Evolutionary conservation across 2,888 invertebrate genomes (phyloP), one percentile per base, ranked within the genome.

Genomic region (Dolichopus griseipennis): DNA sequence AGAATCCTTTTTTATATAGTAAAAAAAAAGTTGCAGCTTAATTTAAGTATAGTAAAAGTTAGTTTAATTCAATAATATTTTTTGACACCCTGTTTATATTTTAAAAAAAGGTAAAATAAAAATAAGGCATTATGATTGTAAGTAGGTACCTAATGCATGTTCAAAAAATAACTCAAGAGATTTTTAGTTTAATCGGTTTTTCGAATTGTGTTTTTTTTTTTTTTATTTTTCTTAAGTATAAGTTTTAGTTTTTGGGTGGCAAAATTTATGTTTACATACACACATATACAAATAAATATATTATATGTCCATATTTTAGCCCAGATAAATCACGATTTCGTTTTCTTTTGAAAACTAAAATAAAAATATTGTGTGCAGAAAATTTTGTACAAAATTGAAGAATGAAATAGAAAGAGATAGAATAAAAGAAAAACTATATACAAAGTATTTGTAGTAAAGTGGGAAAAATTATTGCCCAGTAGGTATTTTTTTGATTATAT

Each of bases 271-370:
- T 27, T 27, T n/a, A n/a, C 27, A 27, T 27, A 27, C 27, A 27
- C 27, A 27, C 2, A 27, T 27, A 2, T 27, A 27, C 27, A 27
- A 27, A 4, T 27, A 27, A 4, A 27, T 27, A 27, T 27, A 27
- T 27, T 27, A 27, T 27, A 27, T 27, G 27, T 27, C 2, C 12
- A 37, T 37, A 37, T 37, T 52, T 52, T 52, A 52, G 52, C 52
- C 52, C 52, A 52, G 52, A 52, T 52, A 52, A 52, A 52, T 52
- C 52, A 52, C 52, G 52, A 52, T 52, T 52, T 52, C 52, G 52
- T 52, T 52, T 52, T 52, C 52, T 52, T 18, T 52, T 12, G n/a
- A 52, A 52, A 34, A 34, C 34, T n/a, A n/a, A n/a, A n/a, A n/a
- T n/a, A n/a, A n/a, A 37, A 37, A 37, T 1, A 37, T 37, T 10